phyloP scores from a whole-genome alignment of 2,888 invertebrate genomes.

The Melieria omissa region DNA sequence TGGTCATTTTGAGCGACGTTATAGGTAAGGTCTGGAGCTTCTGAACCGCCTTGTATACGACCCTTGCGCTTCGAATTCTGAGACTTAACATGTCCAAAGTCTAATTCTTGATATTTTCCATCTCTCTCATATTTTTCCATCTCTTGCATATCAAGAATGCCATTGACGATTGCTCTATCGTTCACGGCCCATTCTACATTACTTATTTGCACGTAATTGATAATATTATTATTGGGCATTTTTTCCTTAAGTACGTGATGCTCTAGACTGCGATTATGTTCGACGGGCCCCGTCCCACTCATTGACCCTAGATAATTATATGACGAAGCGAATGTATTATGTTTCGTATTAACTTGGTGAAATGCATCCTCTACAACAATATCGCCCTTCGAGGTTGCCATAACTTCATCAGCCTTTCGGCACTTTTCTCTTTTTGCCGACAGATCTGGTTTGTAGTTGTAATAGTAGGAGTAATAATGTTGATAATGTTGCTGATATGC shows the following conservation, averaged over 20 bases:
- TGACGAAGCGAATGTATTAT: too few relatives aligned
- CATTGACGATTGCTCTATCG: constrained; percentile 37
- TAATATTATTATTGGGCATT: constrained; percentile 47
- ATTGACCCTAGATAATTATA: too few relatives aligned
- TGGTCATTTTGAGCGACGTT: too few relatives aligned
- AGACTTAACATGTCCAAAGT: constrained; percentile 39
- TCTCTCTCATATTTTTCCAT: constrained; percentile 40
- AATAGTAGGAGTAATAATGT: constrained; percentile 59
- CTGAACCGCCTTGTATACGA: constrained; percentile 51
- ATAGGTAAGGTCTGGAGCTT: constrained; percentile 7
- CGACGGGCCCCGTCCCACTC: too few relatives aligned
- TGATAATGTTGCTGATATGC: constrained; percentile 53
- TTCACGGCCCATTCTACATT: constrained; percentile 47
- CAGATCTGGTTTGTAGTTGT: constrained; percentile 48
- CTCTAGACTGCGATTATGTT: background rate
- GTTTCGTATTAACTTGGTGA: background rate
- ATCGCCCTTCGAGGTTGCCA: constrained; percentile 1
- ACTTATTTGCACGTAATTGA: constrained; percentile 39
- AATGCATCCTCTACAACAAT: background rate
- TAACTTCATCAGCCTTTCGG: background rate
- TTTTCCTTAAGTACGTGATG: constrained; percentile 51
- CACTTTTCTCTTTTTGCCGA: too few relatives aligned
- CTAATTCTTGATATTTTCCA: constrained; percentile 36
- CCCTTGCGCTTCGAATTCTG: constrained; percentile 47
- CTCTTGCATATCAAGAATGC: constrained; percentile 41